Base-by-base conservation (phyloP, 2,888 invertebrate species). In the Tethea ocularis region DNA sequence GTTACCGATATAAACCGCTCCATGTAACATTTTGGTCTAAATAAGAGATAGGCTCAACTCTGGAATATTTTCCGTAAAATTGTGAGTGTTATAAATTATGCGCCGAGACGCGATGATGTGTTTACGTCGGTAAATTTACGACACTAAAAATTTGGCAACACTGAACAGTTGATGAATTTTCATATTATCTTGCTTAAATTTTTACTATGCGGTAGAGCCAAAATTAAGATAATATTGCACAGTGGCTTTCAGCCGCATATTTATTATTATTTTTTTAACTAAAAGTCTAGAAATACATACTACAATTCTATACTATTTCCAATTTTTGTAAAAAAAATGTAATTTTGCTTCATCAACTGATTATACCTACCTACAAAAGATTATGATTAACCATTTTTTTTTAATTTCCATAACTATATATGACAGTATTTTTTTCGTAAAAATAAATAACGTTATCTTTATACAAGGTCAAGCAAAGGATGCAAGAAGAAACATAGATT, bases 51-150 rank as follows among this genome's bases (percentile, higher is more conserved):
- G 57, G 51, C 57, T 23, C 46, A 57, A 33, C 60, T 57, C 22
- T n/a, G 52, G 53, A 61, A 58, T 54, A 46, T 46, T 54, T 57
- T 26, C 57, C 57, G 38, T 61, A 61, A 61, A 61, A 59, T 59
- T 29, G 61, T 57, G 51, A 20, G 57, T 53, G 46, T 61, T 57
- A 54, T 61, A 61, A 61, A 61, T 61, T 59, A 61, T 57, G 58
- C 46, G 46, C 41, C 26, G 54, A 57, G 55, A 52, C 22, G 33
- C 51, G 55, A 59, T 59, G 61, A 61, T 57, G 58, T 61, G 61
- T 61, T 61, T 57, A 61, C 46, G 46, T 46, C 6, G 46, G 46
- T 46, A 46, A 46, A 46, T 46, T 46, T 46, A 46, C 46, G 46
- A 15, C 10, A 46, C 29, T 54, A 54, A 54, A 33, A 54, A 54